Evolutionary conservation across 92 coral and sea anemone genomes (phyloP).

Genomic region (Phenganax subtilis): DNA sequence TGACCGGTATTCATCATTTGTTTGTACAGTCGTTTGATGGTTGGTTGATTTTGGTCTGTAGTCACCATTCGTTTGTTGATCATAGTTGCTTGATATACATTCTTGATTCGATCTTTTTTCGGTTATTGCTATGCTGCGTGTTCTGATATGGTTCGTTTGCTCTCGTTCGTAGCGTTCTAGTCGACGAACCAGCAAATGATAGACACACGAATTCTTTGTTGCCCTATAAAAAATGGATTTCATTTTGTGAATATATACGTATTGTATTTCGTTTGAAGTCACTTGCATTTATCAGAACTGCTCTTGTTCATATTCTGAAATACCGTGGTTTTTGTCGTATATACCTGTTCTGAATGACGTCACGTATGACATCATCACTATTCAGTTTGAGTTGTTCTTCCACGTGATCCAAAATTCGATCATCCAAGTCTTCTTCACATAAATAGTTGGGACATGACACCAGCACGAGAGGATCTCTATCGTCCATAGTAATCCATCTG

Average conservation of each 20-base stretch:
- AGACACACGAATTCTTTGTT: conserved; percentile 67
- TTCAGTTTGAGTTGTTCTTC: conserved; percentile 62
- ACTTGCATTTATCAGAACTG: too few species aligned
- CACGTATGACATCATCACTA: conserved; percentile 58
- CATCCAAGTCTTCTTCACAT: conserved; percentile 61
- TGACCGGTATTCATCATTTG: too few species aligned
- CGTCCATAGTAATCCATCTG: conserved; percentile 77
- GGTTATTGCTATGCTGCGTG: background rate
- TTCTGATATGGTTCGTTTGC: background rate
- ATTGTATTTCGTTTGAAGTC: background rate
- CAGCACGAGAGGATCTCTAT: conserved; percentile 60
- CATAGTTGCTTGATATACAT: background rate
- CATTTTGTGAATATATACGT: background rate
- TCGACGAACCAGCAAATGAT: conserved; percentile 60
- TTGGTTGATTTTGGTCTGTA: background rate
- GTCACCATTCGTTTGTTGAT: too few species aligned
- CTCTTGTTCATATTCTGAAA: too few species aligned
- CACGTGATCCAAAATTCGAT: conserved; percentile 69
- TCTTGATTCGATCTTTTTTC: background rate
- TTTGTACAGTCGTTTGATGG: background rate
- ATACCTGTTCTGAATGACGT: conserved; percentile 76
- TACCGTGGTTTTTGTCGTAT: background rate
- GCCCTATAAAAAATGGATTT: conserved; percentile 41
- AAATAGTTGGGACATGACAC: conserved; percentile 69
- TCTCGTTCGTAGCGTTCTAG: conserved; percentile 53